phyloP scores from a whole-genome alignment of 1,140 invertebrate species.

The Apolygus lucorum region DNA sequence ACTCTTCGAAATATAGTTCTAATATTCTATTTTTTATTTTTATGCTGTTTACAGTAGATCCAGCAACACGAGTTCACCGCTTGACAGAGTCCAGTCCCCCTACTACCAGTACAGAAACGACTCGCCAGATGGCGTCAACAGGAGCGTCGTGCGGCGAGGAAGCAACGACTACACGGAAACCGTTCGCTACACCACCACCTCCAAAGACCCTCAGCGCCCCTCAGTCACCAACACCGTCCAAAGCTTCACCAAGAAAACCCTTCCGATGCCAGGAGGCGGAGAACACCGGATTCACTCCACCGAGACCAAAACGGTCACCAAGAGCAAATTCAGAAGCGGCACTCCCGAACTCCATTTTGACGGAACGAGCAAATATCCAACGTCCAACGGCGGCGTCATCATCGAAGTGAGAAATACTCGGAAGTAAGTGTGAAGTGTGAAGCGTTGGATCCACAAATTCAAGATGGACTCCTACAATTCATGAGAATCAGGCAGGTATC shows the following conservation, averaged over 20 bases:
- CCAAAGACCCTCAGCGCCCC: slow-evolving; percentile 51
- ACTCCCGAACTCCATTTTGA: slow-evolving; percentile 39
- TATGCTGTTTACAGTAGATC: no score
- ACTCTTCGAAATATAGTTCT: no score
- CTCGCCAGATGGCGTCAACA: slow-evolving; percentile 28
- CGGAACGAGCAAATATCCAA: slow-evolving; percentile 32
- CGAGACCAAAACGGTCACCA: slow-evolving; percentile 57
- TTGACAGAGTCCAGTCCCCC: slow-evolving; percentile 28
- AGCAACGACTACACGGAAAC: slow-evolving; percentile 61
- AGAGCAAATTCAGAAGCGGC: slow-evolving; percentile 48
- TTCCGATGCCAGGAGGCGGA: slow-evolving; percentile 51
- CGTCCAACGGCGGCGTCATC: slow-evolving; percentile 40
- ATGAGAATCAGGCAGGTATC: no score
- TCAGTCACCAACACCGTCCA: slow-evolving; percentile 57
- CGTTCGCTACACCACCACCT: slow-evolving; percentile 53
- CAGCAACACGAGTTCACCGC: slow-evolving; percentile 30
- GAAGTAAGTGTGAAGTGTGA: no score
- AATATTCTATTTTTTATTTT: no score
- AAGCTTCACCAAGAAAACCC: slow-evolving; percentile 53
- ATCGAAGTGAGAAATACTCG: slow-evolving; percentile 42
- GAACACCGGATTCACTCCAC: slow-evolving; percentile 55
- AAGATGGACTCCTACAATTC: no score
- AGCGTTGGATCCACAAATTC: no score
- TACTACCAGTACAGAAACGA: slow-evolving; percentile 35
- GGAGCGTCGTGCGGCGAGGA: slow-evolving; percentile 44